phyloP scores from a whole-genome alignment of 1,140 invertebrate genomes.

The Drosophila guanche region DNA sequence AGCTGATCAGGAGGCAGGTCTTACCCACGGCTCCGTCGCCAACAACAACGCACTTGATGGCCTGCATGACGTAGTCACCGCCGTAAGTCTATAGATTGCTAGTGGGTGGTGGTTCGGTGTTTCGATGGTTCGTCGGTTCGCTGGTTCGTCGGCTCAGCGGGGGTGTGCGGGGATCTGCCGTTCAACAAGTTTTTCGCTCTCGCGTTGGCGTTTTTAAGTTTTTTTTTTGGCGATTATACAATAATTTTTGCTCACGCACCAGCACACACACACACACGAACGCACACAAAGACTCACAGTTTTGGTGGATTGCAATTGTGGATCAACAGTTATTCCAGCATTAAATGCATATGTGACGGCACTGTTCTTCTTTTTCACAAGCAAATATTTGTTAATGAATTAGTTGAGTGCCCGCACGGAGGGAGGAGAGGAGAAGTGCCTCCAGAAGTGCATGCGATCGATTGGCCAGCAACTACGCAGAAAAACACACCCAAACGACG shows the following conservation, averaged over 20 bases:
- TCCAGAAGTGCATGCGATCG: no score
- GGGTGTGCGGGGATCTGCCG: neutral
- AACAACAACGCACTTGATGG: conserved; percentile 97
- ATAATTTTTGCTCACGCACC: conserved; percentile 67
- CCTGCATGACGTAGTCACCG: conserved; percentile 88
- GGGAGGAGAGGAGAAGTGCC: neutral
- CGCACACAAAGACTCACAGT: conserved; percentile 14
- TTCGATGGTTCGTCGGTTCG: conserved; percentile 10
- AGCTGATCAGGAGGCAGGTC: conserved; percentile 98
- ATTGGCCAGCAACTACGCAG: no score
- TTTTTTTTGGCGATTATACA: conserved; percentile 76
- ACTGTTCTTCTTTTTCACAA: conserved; percentile 9
- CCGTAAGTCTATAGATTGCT: conserved; percentile 34
- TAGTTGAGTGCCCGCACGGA: conserved; percentile 38
- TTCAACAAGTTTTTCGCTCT: conserved; percentile 40
- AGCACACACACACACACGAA: conserved; percentile 34
- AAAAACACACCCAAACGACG: no score
- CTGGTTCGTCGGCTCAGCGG: conserved; percentile 5
- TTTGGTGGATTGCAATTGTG: conserved; percentile 34
- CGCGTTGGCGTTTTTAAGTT: conserved; percentile 29
- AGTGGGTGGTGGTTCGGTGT: conserved; percentile 22
- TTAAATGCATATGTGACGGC: conserved; percentile 15
- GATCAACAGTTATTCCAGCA: conserved; percentile 20
- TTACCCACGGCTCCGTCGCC: conserved; percentile 98
- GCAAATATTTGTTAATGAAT: conserved; percentile 24